A percentile compares a stretch with the other conserved stretches of the same genome.
Evolutionary conservation across 2,113 vertebrate species (phyloP).

Genomic region (Seriola quinqueradiata): DNA sequence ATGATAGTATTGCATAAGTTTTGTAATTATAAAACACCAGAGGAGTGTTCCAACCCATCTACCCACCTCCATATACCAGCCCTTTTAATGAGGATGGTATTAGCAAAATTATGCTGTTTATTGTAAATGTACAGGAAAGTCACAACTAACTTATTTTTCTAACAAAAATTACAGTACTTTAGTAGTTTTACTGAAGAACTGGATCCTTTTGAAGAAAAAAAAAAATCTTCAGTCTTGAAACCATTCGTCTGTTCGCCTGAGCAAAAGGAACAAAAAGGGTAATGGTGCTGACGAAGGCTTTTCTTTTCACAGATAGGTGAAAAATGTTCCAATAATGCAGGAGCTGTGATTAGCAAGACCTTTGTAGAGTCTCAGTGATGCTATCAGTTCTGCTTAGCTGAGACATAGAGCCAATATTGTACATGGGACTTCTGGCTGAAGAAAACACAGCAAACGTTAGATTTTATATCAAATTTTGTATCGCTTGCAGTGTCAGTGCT

Average conservation of each 20-base stretch:
- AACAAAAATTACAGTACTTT: background rate
- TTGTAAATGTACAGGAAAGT: background rate
- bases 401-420: constrained; percentile 44
- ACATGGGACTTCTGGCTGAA: constrained; percentile 3
- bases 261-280: constrained; percentile 18
- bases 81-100: background rate
- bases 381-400: constrained; percentile 53
- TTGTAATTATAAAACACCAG: background rate
- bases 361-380: constrained; percentile 42
- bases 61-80: too few species aligned
- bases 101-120: background rate
- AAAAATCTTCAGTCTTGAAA: constrained; percentile 1
- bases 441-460: constrained; percentile 17
- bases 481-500: background rate
- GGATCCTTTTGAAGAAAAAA: background rate
- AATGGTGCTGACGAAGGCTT: constrained; percentile 48
- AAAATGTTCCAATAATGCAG: constrained; percentile 65
- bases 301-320: constrained; percentile 56
- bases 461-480: background rate
- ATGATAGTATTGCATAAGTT: background rate
- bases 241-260: constrained; percentile 8
- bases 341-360: constrained; percentile 56
- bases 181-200: background rate
- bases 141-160: background rate
- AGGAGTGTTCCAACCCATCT: too few species aligned